A percentile compares a stretch with the other conserved stretches of the same genome.
Evolutionary conservation across 2,888 invertebrate genomes (phyloP).

Genomic region (Orchestes rusci): DNA sequence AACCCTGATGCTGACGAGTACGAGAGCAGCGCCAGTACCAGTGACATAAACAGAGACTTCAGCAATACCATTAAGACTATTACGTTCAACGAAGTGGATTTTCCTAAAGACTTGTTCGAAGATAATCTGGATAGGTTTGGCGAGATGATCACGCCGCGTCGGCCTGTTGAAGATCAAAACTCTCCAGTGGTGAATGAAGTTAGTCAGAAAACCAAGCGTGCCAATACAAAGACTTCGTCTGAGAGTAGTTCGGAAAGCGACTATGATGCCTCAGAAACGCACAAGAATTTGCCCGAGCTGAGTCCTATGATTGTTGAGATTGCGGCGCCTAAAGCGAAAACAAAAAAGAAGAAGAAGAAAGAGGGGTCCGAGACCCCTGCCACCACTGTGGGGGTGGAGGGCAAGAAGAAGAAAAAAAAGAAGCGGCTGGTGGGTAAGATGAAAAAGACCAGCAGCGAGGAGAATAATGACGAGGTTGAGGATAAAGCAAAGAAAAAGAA

Average conservation of each 20-base stretch:
- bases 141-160: constrained; percentile 29
- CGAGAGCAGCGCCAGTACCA: constrained; percentile 36
- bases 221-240: constrained; percentile 10
- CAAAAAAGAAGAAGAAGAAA: constrained; percentile 5
- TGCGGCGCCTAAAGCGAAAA: constrained; percentile 6
- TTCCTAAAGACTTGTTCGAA: constrained; percentile 36
- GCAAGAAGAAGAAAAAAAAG: constrained; percentile 6
- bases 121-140: constrained; percentile 37
- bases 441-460: no score
- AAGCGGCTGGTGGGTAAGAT: no score
- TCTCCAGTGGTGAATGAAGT: not conserved
- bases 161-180: not conserved
- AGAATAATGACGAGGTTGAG: not conserved
- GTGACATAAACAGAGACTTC: constrained; percentile 28
- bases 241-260: constrained; percentile 39
- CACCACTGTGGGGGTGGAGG: constrained; percentile 1
- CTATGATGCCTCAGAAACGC: constrained; percentile 23
- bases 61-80: constrained; percentile 31
- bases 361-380: not conserved
- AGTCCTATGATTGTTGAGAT: constrained; percentile 26
- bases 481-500: constrained; percentile 8
- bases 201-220: not conserved
- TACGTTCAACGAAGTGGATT: constrained; percentile 38
- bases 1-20: constrained; percentile 31
- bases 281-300: constrained; percentile 31